Evolutionary conservation across 2,888 invertebrate species (phyloP).

Genomic region (Acleris emargana): DNA sequence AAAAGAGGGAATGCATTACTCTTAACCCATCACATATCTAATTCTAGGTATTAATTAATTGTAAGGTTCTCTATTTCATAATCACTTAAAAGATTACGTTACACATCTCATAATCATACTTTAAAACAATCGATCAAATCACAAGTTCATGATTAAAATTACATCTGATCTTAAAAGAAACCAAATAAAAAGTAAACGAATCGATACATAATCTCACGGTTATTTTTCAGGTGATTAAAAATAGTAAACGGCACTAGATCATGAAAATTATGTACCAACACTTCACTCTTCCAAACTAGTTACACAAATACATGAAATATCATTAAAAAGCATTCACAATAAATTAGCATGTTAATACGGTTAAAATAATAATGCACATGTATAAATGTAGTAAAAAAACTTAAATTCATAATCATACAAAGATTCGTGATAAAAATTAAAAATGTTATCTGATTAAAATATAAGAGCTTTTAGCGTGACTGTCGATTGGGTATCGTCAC

Average conservation of each 20-base stretch:
- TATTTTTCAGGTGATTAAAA: constrained; percentile 31
- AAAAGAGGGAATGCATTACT: constrained; percentile 50
- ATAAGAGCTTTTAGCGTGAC: constrained; percentile 40
- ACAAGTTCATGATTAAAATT: constrained; percentile 79
- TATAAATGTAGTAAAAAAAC: constrained; percentile 49
- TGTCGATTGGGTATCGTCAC: constrained; percentile 9
- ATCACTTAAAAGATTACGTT: constrained; percentile 59
- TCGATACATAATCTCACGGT: constrained; percentile 74
- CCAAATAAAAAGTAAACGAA: constrained; percentile 55
- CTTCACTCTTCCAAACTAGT: constrained; percentile 50
- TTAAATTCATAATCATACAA: constrained; percentile 67
- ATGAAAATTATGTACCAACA: constrained; percentile 70
- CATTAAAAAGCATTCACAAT: constrained; percentile 63
- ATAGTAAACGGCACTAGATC: constrained; percentile 40
- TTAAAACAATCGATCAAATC: constrained; percentile 73
- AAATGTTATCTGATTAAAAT: constrained; percentile 81
- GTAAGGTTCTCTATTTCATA: constrained; percentile 54
- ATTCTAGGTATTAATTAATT: constrained; percentile 41
- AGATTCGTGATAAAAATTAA: constrained; percentile 58
- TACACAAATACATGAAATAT: constrained; percentile 51
- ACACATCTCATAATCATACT: constrained; percentile 72
- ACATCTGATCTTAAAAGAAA: constrained; percentile 51
- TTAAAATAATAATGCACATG: constrained; percentile 75
- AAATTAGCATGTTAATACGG: constrained; percentile 78
- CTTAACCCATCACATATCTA: constrained; percentile 44